Conservation (phyloP, 2,888 invertebrate genomes). For the Dryococelus australis region DNA sequence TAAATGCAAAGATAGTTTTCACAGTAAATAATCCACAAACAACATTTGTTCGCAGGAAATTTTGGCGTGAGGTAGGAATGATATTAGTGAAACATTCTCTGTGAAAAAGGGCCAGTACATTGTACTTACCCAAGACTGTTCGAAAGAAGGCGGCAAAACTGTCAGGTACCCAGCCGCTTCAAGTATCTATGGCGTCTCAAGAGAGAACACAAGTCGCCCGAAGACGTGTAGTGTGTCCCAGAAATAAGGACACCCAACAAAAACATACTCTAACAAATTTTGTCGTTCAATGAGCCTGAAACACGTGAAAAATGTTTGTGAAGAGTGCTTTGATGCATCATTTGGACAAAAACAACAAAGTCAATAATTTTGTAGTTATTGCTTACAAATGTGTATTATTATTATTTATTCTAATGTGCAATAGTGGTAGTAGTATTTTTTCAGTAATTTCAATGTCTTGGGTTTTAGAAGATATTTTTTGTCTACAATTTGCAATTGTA, state of each 20-base stretch:
- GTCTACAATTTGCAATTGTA: background rate
- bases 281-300: background rate
- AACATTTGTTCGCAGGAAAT: background rate
- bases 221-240: background rate
- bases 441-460: background rate
- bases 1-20: background rate
- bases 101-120: background rate
- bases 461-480: background rate
- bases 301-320: too few species aligned
- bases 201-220: slow-evolving; percentile 3
- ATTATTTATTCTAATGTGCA: background rate
- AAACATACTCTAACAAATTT: background rate
- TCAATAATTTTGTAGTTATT: background rate
- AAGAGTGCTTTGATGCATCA: slow-evolving; percentile 5
- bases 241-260: background rate
- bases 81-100: background rate
- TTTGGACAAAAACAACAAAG: background rate
- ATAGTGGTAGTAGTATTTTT: background rate
- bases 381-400: background rate
- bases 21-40: background rate
- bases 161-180: background rate
- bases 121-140: background rate
- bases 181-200: background rate
- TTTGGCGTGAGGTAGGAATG: background rate
- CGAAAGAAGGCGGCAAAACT: background rate